These are phyloP conservation scores for Eilema sororculum DNA, from an alignment of 2,888 invertebrate species.

Conservation along the genomic window DNA sequence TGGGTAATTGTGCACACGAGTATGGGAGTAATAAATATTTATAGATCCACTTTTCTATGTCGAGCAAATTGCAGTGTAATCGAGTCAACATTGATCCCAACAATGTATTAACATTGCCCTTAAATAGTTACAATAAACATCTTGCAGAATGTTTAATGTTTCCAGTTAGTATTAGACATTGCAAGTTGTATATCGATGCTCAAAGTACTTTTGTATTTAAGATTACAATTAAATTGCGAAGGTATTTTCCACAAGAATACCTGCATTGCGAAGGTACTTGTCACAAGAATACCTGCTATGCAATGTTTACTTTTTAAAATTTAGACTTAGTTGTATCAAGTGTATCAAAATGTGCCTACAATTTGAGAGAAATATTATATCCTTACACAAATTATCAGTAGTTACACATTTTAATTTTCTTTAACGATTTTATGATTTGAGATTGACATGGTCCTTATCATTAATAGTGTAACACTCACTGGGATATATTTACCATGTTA, in stretches of 20 bases:
- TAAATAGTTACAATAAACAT: constrained; percentile 43
- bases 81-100: constrained; percentile 76
- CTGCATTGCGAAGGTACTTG: background rate
- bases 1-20: constrained; percentile 70
- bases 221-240: background rate
- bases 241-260: background rate
- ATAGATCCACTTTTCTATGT: constrained; percentile 78
- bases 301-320: background rate
- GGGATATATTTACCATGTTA: too few species aligned
- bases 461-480: too few species aligned
- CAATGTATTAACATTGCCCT: constrained; percentile 71
- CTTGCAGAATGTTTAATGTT: constrained; percentile 19
- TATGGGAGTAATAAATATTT: constrained; percentile 82
- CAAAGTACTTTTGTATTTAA: background rate
- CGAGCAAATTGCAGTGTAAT: constrained; percentile 81
- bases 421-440: too few species aligned
- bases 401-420: too few species aligned
- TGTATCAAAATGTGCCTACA: background rate
- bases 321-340: background rate
- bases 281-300: background rate
- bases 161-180: constrained; percentile 1
- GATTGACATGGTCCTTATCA: too few species aligned
- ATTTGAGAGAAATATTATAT: background rate
- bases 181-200: too few species aligned
- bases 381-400: too few species aligned